phyloP scores from a whole-genome alignment of 2,888 invertebrate genomes.

The Epinotia nisella region DNA sequence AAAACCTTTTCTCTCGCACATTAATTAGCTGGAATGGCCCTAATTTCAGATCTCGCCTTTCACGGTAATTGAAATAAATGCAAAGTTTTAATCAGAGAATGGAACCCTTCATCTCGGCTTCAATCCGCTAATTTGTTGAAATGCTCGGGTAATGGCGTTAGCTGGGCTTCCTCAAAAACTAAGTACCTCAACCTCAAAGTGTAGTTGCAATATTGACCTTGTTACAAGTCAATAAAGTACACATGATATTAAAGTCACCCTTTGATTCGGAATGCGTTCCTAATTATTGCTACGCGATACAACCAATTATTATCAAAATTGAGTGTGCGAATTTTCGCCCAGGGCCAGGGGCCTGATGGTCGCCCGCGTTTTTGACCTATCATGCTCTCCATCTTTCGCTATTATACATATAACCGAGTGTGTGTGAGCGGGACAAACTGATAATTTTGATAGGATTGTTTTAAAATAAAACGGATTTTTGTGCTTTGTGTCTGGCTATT shows the following conservation, averaged over 20 bases:
- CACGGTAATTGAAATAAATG: slow-evolving; percentile 77
- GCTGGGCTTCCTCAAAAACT: not conserved
- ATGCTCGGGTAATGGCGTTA: slow-evolving; percentile 30
- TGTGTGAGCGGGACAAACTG: too few species aligned
- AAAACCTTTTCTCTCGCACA: slow-evolving; percentile 58
- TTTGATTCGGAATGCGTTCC: not conserved
- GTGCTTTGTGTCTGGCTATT: too few species aligned
- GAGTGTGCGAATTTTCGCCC: not conserved
- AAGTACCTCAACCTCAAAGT: not conserved
- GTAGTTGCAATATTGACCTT: not conserved
- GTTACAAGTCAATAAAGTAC: not conserved
- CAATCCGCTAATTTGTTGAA: slow-evolving; percentile 45
- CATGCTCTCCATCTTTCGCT: too few species aligned
- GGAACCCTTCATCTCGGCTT: slow-evolving; percentile 47
- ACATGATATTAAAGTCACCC: not conserved
- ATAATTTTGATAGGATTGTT: too few species aligned
- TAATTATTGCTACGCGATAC: slow-evolving; percentile 6
- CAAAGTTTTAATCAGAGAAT: slow-evolving; percentile 70
- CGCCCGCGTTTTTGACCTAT: too few species aligned
- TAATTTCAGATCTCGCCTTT: slow-evolving; percentile 73
- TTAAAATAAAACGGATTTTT: too few species aligned
- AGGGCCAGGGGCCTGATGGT: too few species aligned
- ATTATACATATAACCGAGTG: too few species aligned
- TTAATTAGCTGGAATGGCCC: slow-evolving; percentile 74
- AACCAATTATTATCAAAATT: slow-evolving; percentile 16